These are phyloP conservation scores for Lutjanus argentimaculatus DNA, from an alignment of 2,797 vertebrate genomes.

Conservation along the genomic window DNA sequence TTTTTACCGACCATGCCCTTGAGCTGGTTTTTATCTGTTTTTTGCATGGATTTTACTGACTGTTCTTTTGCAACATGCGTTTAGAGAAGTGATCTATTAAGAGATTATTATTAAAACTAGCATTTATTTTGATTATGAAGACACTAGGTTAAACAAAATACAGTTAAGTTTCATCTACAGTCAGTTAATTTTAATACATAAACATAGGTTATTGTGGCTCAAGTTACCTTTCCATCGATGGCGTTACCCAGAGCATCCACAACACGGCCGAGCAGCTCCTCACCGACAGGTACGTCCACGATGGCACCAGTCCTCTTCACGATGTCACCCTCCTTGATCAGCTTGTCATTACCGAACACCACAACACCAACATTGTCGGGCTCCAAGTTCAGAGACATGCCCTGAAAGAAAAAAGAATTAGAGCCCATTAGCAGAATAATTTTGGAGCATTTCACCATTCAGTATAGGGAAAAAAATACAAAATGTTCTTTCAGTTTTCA, in stretches of 20 bases:
- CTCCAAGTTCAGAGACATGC: conserved; percentile 99
- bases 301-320: conserved; percentile 98
- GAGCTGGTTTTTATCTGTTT: too few relatives aligned
- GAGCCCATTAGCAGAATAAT: neutral
- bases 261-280: conserved; percentile 94
- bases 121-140: neutral
- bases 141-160: neutral
- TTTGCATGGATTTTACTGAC: too few relatives aligned
- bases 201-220: neutral
- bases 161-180: neutral
- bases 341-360: conserved; percentile 97
- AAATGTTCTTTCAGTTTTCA: conserved; percentile 88
- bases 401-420: conserved; percentile 78
- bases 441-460: conserved; percentile 74
- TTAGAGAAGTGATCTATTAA: too few relatives aligned
- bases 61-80: too few relatives aligned
- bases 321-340: conserved; percentile 97
- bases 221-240: conserved; percentile 95
- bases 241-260: conserved; percentile 97
- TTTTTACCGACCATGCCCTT: too few relatives aligned
- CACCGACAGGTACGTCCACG: conserved; percentile 96
- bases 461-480: conserved; percentile 90
- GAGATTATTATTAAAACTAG: neutral
- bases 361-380: conserved; percentile 98
- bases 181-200: neutral